A percentile compares a stretch with the other conserved stretches of the same genome.
These are phyloP conservation scores for Poeciliopsis retropinna DNA, from an alignment of 2,113 vertebrate species.

Conservation along the genomic window DNA sequence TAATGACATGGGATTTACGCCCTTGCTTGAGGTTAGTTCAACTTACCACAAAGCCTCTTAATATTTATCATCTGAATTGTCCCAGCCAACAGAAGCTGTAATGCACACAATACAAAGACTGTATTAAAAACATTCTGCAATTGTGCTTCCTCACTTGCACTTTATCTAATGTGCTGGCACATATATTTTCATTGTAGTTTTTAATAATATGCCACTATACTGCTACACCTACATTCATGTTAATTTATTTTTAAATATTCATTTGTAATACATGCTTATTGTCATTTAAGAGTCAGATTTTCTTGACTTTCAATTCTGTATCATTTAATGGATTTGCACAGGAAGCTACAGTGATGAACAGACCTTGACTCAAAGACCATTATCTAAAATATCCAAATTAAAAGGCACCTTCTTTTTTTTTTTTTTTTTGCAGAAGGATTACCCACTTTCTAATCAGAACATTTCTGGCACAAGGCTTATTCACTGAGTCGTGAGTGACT, in stretches of 20 bases:
- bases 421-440: not conserved
- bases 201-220: constrained; percentile 14
- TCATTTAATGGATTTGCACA: not conserved
- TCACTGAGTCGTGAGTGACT: not conserved
- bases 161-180: not conserved
- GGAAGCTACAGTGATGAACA: constrained; percentile 1
- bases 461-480: constrained; percentile 7
- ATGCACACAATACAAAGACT: not conserved
- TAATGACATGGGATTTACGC: too few relatives aligned
- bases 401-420: constrained; percentile 8
- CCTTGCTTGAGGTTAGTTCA: too few relatives aligned
- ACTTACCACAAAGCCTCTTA: not conserved
- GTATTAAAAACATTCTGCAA: constrained; percentile 31
- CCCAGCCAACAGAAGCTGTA: not conserved
- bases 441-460: not conserved
- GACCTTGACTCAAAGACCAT: constrained; percentile 5
- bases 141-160: constrained; percentile 12
- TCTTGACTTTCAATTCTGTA: not conserved
- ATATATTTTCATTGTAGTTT: constrained; percentile 18
- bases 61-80: not conserved
- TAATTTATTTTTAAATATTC: constrained; percentile 21
- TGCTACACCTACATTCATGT: constrained; percentile 1
- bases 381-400: constrained; percentile 16
- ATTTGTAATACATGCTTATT: constrained; percentile 30
- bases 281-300: constrained; percentile 11